Evolutionary conservation across 1,140 invertebrate species (phyloP).

Genomic region (Diorhabda elongata): DNA sequence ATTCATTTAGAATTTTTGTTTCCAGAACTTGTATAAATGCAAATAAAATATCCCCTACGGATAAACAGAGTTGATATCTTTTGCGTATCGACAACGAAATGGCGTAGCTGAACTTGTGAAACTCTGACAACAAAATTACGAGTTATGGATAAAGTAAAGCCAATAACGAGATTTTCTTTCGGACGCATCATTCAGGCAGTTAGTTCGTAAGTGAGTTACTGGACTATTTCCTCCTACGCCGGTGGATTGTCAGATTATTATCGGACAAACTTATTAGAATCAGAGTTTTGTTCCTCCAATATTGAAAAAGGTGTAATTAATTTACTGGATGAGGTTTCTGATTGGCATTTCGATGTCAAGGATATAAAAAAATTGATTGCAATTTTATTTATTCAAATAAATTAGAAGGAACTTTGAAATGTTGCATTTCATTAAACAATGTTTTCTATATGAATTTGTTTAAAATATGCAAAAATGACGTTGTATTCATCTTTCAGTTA

Average conservation of each 20-base stretch:
- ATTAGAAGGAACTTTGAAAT: too few species aligned
- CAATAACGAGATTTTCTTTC: background rate
- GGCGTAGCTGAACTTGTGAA: background rate
- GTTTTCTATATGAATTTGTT: too few species aligned
- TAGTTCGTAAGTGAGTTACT: background rate
- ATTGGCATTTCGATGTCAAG: too few species aligned
- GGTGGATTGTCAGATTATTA: background rate
- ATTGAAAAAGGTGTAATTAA: too few species aligned
- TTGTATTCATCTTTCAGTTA: too few species aligned
- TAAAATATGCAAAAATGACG: too few species aligned
- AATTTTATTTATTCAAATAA: too few species aligned
- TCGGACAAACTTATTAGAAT: background rate
- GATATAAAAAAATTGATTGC: too few species aligned
- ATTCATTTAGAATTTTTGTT: background rate
- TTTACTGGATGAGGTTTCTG: too few species aligned
- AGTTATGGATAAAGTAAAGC: background rate
- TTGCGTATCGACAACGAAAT: background rate
- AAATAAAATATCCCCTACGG: background rate
- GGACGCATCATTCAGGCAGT: background rate
- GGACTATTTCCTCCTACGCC: background rate
- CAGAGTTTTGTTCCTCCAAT: too few species aligned
- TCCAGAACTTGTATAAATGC: constrained; percentile 2
- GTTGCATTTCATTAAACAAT: too few species aligned
- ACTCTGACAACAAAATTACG: background rate
- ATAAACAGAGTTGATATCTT: background rate